Conservation (phyloP, 2,888 invertebrate species). For the Hecatera dysodea region DNA sequence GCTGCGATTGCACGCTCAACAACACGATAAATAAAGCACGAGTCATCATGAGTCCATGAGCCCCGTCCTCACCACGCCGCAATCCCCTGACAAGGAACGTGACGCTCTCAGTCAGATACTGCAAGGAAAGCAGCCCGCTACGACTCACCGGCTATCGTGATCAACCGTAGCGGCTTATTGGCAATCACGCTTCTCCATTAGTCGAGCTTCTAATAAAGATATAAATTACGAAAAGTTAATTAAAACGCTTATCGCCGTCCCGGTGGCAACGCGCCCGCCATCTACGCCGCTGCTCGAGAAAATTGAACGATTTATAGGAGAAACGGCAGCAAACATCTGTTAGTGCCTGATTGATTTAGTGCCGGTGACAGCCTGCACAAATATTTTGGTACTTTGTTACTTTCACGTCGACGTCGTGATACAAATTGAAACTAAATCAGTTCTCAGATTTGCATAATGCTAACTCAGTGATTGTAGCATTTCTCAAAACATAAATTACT, state of each 20-base stretch:
- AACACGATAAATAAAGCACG: slow-evolving; percentile 69
- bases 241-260: slow-evolving; percentile 85
- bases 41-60: slow-evolving; percentile 68
- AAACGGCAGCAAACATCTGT: slow-evolving; percentile 75
- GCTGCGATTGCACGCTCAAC: slow-evolving; percentile 63
- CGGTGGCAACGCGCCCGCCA: slow-evolving; percentile 74
- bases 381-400: slow-evolving; percentile 66
- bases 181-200: slow-evolving; percentile 85
- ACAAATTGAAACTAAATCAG: slow-evolving; percentile 54
- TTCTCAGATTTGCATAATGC: slow-evolving; percentile 53
- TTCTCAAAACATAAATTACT: slow-evolving; percentile 53
- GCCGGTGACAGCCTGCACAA: slow-evolving; percentile 64
- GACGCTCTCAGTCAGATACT: slow-evolving; percentile 75
- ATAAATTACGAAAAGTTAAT: slow-evolving; percentile 90
- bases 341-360: slow-evolving; percentile 76
- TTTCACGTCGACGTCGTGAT: slow-evolving; percentile 60
- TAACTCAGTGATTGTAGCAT: slow-evolving; percentile 54
- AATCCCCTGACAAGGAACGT: slow-evolving; percentile 73
- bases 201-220: slow-evolving; percentile 85
- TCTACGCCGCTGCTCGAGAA: slow-evolving; percentile 75
- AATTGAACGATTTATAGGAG: slow-evolving; percentile 85
- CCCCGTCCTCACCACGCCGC: slow-evolving; percentile 61
- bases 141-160: slow-evolving; percentile 77
- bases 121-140: slow-evolving; percentile 67
- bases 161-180: slow-evolving; percentile 76